Conservation (phyloP, 2,797 vertebrate genomes). For the Threskiornis aethiopicus region DNA sequence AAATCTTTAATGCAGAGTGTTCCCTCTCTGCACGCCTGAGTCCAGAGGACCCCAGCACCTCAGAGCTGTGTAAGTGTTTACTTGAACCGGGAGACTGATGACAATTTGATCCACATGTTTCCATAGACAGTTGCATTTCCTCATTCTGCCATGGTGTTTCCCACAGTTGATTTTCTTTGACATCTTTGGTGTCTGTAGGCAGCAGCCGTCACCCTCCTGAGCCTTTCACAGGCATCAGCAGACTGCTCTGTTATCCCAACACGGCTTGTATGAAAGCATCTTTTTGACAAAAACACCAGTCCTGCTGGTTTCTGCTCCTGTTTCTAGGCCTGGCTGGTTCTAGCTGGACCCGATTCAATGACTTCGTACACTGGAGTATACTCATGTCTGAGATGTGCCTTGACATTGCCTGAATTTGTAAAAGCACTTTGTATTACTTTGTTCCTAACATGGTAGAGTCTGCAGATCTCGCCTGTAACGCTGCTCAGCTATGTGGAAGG, state of each 20-base stretch:
- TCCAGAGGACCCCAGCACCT: neutral
- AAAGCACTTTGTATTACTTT: neutral
- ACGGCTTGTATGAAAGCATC: neutral
- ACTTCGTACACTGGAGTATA: neutral
- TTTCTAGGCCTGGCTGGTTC: neutral
- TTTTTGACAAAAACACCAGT: neutral
- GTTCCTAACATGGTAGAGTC: neutral
- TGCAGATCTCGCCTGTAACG: neutral
- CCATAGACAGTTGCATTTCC: neutral
- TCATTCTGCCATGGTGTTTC: neutral
- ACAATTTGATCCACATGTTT: neutral
- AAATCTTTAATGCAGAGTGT: neutral
- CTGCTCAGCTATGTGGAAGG: neutral
- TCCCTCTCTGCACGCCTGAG: neutral
- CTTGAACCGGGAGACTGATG: neutral
- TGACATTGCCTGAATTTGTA: neutral
- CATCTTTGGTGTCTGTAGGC: neutral
- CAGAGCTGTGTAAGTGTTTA: neutral
- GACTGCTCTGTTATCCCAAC: neutral
- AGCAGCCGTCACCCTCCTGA: neutral
- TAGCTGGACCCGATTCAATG: neutral
- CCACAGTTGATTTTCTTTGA: neutral
- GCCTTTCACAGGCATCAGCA: neutral
- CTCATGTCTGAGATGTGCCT: neutral
- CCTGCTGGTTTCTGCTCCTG: neutral